Conservation (phyloP, 92 coral and sea anemone species). For the Bergia puertoricense region DNA sequence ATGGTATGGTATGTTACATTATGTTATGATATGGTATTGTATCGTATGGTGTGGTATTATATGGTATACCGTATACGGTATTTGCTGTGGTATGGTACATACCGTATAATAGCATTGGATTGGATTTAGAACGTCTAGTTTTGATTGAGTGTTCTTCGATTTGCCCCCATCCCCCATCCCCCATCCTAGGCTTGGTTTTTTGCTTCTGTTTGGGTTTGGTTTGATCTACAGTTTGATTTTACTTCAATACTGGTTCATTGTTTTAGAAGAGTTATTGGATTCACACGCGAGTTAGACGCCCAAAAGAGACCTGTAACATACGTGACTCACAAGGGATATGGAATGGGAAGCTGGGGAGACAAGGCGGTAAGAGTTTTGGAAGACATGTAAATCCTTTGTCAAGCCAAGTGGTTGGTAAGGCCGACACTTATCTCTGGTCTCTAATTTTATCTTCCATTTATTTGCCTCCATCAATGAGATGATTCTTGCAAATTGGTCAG, state of each 20-base stretch:
- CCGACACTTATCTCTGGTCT: no score
- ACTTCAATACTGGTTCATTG: neutral
- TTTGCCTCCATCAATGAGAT: no score
- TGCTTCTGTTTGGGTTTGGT: neutral
- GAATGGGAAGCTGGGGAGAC: slow-evolving; percentile 62
- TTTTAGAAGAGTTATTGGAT: slow-evolving; percentile 59
- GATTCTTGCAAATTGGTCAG: no score
- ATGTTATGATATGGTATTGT: neutral
- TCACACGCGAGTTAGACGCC: slow-evolving; percentile 68
- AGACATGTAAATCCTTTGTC: neutral
- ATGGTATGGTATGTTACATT: neutral
- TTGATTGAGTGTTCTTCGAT: neutral
- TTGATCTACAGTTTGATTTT: neutral
- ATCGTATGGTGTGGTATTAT: neutral
- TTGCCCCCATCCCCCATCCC: no score
- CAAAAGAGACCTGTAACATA: slow-evolving; percentile 82
- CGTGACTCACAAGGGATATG: slow-evolving; percentile 63
- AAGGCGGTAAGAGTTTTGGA: slow-evolving; percentile 66
- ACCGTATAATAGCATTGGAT: neutral
- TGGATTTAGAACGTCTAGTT: neutral
- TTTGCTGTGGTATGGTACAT: neutral
- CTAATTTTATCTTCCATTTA: no score
- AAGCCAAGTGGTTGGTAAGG: no score
- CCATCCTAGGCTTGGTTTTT: no score
- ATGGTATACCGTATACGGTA: neutral